Percentiles rank a stretch among this genome's conserved stretches.
Conservation (phyloP, 2,113 vertebrate species). For the Elanus axillaris region DNA sequence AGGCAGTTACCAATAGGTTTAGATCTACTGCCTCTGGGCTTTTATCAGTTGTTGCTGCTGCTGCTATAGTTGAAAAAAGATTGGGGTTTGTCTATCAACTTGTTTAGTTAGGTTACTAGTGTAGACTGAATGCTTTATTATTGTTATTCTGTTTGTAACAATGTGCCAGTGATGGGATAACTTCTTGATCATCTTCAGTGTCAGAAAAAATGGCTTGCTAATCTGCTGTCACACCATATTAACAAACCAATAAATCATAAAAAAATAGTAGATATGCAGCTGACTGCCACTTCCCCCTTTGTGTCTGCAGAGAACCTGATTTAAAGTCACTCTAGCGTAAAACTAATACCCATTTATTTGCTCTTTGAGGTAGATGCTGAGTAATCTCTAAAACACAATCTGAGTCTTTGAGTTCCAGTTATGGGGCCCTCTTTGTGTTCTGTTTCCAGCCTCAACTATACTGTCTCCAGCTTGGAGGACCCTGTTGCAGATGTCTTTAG, state of each 20-base stretch:
- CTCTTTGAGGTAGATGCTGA: not conserved
- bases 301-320: not conserved
- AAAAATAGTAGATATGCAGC: not conserved
- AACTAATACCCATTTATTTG: not conserved
- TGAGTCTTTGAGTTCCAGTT: not conserved
- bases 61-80: not conserved
- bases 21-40: not conserved
- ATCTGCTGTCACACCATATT: not conserved
- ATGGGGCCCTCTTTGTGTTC: rapidly evolving
- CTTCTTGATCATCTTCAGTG: not conserved
- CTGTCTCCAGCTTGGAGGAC: not conserved
- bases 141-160: not conserved
- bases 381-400: not conserved
- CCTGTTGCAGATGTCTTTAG: not conserved
- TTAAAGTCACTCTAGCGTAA: not conserved
- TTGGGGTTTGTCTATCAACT: not conserved
- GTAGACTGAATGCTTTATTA: not conserved
- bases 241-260: not conserved
- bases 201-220: not conserved
- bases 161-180: not conserved
- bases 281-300: not conserved
- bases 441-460: not conserved
- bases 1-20: not conserved
- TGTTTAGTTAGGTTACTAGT: not conserved
- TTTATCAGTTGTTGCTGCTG: not conserved